Evolutionary conservation across 2,797 vertebrate genomes (phyloP), one percentile per base, ranked within the genome.

Genomic region (Gallinago stenura): DNA sequence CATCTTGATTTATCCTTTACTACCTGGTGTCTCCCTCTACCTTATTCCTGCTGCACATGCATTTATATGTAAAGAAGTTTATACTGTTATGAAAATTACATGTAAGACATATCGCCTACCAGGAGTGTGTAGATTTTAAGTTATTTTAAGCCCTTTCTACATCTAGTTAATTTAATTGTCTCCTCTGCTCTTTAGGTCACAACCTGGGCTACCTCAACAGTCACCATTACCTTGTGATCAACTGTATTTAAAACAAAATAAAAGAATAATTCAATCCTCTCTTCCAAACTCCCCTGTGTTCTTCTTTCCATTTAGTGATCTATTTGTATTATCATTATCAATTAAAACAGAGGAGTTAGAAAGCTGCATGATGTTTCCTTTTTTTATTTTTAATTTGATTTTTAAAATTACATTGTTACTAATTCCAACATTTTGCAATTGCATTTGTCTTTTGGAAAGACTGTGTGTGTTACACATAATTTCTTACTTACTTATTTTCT

Each of bases 131-230:
- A 69, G 20, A 26, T 73, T 86, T 94, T n/a, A 33, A 64, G 7
- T 48, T 75, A 79, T 85, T 82, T 61, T 37, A 37, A 37, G 12
- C 7, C 48, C 22, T 68, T 76, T 90, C 21, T 83, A 6, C 2
- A 71, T 33, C 17, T 43, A 78, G 7, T 51, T 45, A 68, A 45
- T 78, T 56, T 48, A 15, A 62, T 54, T 45, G 14, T 78, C 48
- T 81, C 12, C 10, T 48, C 14, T 81, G 12, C 3, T 73, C 2
- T 77, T 19, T 21, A 35, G 13, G 8, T 4, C 10, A 51, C 6
- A 79, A 8, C 0, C 0, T 46, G 26, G 20, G 1, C 16, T 86
- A 18, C 57, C 11, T 56, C 19, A 71, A 37, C 5, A 75, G 39
- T 57, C 39, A 54, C 37, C 22, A 48, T 43, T 51, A 53, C 3